A percentile compares a stretch with the other conserved stretches of the same genome.
These are phyloP conservation scores for Sturnira hondurensis DNA, from an alignment of 2,113 vertebrate species.

Conservation along the genomic window DNA sequence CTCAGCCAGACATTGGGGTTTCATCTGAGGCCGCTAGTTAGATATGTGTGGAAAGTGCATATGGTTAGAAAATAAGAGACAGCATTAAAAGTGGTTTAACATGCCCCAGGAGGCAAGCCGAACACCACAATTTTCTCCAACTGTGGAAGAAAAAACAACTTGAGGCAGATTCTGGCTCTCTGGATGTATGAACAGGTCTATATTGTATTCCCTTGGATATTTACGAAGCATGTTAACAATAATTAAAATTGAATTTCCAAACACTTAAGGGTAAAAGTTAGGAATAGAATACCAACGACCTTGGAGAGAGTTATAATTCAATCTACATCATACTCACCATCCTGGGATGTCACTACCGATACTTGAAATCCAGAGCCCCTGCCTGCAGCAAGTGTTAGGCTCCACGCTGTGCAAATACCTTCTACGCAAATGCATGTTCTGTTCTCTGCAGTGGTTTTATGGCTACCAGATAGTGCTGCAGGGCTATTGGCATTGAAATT, in stretches of 20 bases:
- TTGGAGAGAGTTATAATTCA: slow-evolving; percentile 53
- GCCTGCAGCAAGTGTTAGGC: background rate
- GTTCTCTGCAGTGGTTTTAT: background rate
- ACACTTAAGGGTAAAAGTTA: slow-evolving; percentile 57
- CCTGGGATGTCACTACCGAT: slow-evolving; percentile 23
- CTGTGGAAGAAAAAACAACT: slow-evolving; percentile 60
- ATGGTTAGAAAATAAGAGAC: slow-evolving; percentile 67
- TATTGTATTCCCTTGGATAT: slow-evolving; percentile 40
- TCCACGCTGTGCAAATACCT: background rate
- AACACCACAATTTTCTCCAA: slow-evolving; percentile 63
- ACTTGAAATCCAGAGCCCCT: background rate
- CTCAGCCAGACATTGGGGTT: slow-evolving; percentile 47
- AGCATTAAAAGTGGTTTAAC: slow-evolving; percentile 64
- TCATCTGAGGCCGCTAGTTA: slow-evolving; percentile 51
- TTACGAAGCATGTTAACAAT: slow-evolving; percentile 56
- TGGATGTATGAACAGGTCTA: slow-evolving; percentile 48
- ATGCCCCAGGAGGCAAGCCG: slow-evolving; percentile 53
- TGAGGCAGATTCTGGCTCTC: slow-evolving; percentile 60
- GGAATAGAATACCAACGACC: slow-evolving; percentile 29
- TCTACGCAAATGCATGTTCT: background rate
- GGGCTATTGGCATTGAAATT: background rate
- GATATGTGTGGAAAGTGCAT: slow-evolving; percentile 42
- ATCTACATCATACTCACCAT: background rate
- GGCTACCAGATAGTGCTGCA: background rate
- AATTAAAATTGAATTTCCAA: slow-evolving; percentile 71